These are phyloP conservation scores for Mesochorus sp. DNA, from an alignment of 2,888 invertebrate genomes.

Conservation along the genomic window DNA sequence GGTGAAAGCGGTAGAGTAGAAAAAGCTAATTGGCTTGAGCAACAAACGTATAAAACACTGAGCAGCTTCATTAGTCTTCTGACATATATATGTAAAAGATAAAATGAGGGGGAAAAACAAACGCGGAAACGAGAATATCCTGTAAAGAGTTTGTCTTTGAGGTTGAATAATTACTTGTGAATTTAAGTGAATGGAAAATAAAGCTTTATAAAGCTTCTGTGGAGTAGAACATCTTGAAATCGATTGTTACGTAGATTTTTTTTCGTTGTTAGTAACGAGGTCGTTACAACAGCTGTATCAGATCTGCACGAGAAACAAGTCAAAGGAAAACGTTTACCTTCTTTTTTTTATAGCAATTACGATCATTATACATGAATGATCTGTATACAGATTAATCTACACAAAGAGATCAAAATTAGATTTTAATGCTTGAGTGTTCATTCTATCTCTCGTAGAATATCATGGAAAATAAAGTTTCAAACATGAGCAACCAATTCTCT, in stretches of 20 bases:
- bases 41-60: slow-evolving; percentile 29
- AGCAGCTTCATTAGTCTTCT: slow-evolving; percentile 52
- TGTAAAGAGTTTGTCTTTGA: slow-evolving; percentile 37
- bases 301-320: background rate
- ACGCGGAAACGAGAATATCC: background rate
- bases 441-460: no score
- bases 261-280: slow-evolving; percentile 10
- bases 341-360: background rate
- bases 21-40: slow-evolving; percentile 51
- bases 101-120: slow-evolving; percentile 17
- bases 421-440: no score
- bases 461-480: no score
- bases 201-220: background rate
- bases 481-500: no score
- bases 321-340: slow-evolving; percentile 1
- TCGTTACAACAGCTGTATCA: slow-evolving; percentile 3
- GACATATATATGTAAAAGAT: slow-evolving; percentile 30
- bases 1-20: slow-evolving; percentile 33
- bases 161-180: slow-evolving; percentile 39
- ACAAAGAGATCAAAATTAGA: no score
- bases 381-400: slow-evolving; percentile 1
- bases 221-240: slow-evolving; percentile 31
- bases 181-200: slow-evolving; percentile 6
- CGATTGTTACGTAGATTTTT: slow-evolving; percentile 25
- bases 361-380: background rate